Evolutionary conservation across 2,113 vertebrate genomes (phyloP).

Genomic region (Phylloscopus trochilus): DNA sequence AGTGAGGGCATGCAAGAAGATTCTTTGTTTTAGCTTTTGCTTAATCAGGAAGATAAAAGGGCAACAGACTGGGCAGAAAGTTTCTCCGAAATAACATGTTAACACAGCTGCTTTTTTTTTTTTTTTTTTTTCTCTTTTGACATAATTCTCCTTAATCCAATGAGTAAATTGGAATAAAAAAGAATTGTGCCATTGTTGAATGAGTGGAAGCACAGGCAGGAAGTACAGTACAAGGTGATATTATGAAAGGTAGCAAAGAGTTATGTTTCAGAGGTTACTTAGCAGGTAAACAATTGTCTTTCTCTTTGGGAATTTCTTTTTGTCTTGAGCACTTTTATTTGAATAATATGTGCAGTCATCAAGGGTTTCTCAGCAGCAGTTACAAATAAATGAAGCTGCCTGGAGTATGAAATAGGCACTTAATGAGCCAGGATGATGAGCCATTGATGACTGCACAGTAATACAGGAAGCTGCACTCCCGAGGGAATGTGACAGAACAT

Average conservation of each 20-base stretch:
- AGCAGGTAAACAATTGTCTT: neutral
- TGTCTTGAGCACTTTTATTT: neutral
- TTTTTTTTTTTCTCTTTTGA: neutral
- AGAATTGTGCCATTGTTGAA: neutral
- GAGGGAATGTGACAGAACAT: neutral
- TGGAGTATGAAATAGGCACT: neutral
- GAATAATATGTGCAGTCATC: neutral
- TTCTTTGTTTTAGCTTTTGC: neutral
- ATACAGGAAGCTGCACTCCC: neutral
- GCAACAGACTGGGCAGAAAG: neutral
- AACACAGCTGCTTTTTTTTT: neutral
- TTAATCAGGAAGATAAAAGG: neutral
- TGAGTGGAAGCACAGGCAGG: neutral
- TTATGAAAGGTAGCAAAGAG: neutral
- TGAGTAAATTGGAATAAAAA: neutral
- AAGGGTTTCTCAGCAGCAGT: neutral
- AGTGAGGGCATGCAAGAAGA: neutral
- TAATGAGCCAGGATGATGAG: neutral
- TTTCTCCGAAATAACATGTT: neutral
- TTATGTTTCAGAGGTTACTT: neutral
- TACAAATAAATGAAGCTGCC: neutral
- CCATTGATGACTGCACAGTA: neutral
- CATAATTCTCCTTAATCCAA: neutral
- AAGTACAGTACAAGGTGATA: neutral
- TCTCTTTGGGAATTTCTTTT: neutral